Conservation (phyloP, 2,113 vertebrate species). For the Ptilonorhynchus violaceus region DNA sequence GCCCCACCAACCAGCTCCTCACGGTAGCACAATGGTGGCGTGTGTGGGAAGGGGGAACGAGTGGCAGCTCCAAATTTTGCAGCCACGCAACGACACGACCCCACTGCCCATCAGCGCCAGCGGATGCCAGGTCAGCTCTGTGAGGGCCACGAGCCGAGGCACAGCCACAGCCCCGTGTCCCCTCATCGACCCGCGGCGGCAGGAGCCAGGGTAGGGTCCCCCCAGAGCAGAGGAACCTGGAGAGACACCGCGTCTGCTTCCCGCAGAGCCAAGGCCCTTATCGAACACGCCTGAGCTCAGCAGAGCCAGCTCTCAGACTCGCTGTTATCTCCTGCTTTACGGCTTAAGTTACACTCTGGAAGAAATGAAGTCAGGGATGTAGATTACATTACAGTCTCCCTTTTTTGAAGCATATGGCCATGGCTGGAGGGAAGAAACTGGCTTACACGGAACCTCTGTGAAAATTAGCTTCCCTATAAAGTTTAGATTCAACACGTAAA, state of each 20-base stretch:
- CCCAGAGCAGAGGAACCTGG: neutral
- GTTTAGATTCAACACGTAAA: neutral
- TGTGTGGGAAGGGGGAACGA: fast-evolving
- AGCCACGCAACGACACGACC: fast-evolving
- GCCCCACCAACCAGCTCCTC: neutral
- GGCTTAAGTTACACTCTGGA: neutral
- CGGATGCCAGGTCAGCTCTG: neutral
- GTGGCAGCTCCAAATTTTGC: fast-evolving
- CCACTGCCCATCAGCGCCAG: neutral
- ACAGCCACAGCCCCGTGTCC: neutral
- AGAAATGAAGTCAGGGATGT: neutral
- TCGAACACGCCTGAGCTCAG: neutral
- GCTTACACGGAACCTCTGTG: neutral
- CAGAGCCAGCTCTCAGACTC: neutral
- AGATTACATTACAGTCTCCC: neutral
- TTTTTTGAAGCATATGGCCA: neutral
- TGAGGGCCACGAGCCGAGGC: neutral
- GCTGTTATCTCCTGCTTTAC: neutral
- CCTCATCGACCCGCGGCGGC: neutral
- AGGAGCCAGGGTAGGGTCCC: neutral
- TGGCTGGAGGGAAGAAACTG: neutral
- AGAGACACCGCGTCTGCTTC: neutral
- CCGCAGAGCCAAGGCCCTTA: neutral
- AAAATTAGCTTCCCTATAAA: neutral
- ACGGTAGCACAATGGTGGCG: too few species aligned